Evolutionary conservation across 2,888 invertebrate genomes (phyloP).

Genomic region (Idaea dimidiata): DNA sequence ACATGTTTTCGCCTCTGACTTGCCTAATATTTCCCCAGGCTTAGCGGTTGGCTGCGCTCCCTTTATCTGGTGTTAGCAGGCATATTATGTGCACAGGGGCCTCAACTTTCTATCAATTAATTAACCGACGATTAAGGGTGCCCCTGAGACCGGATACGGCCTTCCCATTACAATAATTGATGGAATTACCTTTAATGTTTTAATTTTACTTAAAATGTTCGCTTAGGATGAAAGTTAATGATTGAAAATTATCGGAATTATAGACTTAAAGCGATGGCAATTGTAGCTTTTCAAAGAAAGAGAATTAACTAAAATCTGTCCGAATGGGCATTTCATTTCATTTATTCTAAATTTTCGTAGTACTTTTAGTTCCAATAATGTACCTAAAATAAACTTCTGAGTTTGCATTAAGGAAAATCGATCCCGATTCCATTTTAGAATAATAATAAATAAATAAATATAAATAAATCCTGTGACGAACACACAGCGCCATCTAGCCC

Average conservation of each 20-base stretch:
- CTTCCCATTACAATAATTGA: slow-evolving; percentile 64
- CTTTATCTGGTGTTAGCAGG: slow-evolving; percentile 74
- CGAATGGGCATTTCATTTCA: not conserved
- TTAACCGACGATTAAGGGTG: slow-evolving; percentile 70
- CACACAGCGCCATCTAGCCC: too few species aligned
- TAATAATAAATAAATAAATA: too few species aligned
- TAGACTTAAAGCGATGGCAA: not conserved
- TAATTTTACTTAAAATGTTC: slow-evolving; percentile 38
- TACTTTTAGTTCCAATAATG: not conserved
- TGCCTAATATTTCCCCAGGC: slow-evolving; percentile 71
- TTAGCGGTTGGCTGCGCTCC: slow-evolving; percentile 70
- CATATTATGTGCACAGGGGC: slow-evolving; percentile 73
- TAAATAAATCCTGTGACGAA: too few species aligned
- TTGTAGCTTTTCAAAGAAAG: not conserved
- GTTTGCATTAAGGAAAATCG: not conserved
- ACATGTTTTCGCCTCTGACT: slow-evolving; percentile 72
- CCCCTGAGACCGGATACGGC: slow-evolving; percentile 59
- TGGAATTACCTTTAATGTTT: slow-evolving; percentile 60
- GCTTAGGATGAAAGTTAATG: not conserved
- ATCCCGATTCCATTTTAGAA: too few species aligned
- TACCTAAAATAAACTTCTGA: not conserved
- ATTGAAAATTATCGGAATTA: not conserved
- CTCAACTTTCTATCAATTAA: slow-evolving; percentile 79
- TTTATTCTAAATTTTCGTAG: not conserved
- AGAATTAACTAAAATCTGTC: not conserved